Conservation (phyloP, 2,888 invertebrate genomes). For the Noctua fimbriata region DNA sequence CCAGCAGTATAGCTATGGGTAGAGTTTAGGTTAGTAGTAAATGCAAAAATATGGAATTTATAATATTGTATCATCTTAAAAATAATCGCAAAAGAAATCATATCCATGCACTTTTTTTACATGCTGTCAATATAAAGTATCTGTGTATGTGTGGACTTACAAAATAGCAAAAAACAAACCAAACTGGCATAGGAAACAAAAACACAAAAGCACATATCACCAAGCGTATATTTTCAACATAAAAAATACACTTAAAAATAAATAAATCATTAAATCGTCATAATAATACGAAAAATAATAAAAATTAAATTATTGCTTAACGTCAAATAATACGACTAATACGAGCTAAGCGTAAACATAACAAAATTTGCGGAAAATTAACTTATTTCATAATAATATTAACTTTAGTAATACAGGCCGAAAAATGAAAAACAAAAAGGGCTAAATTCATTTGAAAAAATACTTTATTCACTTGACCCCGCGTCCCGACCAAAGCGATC, state of each 20-base stretch:
- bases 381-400: not conserved
- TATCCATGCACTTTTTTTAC: constrained; percentile 5
- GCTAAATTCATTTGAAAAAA: not conserved
- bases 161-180: not conserved
- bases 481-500: not conserved
- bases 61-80: not conserved
- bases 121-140: not conserved
- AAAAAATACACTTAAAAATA: constrained; percentile 83
- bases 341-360: constrained; percentile 59
- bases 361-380: constrained; percentile 31
- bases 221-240: constrained; percentile 89
- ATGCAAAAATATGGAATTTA: not conserved
- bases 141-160: not conserved
- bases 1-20: not conserved
- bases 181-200: constrained; percentile 67
- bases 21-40: too few relatives aligned
- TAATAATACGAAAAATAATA: constrained; percentile 48
- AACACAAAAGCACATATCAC: constrained; percentile 83
- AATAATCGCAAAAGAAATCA: not conserved
- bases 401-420: constrained; percentile 1
- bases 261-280: constrained; percentile 77
- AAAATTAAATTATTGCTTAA: constrained; percentile 59
- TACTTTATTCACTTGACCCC: not conserved
- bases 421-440: not conserved
- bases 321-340: constrained; percentile 61